Base-by-base conservation (phyloP, 2,888 invertebrate species). In the Dicycla oo region DNA sequence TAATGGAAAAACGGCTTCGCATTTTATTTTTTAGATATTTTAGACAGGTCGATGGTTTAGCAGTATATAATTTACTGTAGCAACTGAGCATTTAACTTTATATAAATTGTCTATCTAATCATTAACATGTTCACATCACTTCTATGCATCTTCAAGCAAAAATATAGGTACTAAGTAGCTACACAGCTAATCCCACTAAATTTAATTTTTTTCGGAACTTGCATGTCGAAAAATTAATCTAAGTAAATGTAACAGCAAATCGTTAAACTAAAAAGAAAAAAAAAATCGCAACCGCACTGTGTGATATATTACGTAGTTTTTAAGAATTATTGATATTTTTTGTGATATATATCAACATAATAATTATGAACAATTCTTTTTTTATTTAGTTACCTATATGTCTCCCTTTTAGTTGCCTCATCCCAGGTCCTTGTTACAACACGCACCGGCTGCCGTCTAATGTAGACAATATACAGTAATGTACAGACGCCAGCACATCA, bases 311-410 rank as follows among this genome's bases (percentile, higher is more conserved):
- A 62, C 18, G 23, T 82, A 80, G 67, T 64, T 69, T 53, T 51
- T 80, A 82, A 80, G 82, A 72, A 43, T 69, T 43, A 54, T 69
- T 81, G 69, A n/a, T 68, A 70, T 69, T 73, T 60, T 73, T 81
- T 81, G 75, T 81, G 65, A 78, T 78, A 69, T 68, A 70, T 64
- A 75, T 54, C 38, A 23, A 34, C 57, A 63, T 66, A 73, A 72
- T 58, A 56, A 69, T 74, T 78, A 62, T 62, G 30, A 30, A 34
- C 3, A 34, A 34, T 15, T 34, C 43, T 3, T 11, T 43, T 49
- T 4, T 65, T 47, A 34, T 47, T 53, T 18, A n/a, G 2, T 18
- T 23, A 30, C 2, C 0, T 34, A 47, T 45, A n/a, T 45, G 6
- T 11, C 0, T 69, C 34, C 30, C 8, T 49, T 57, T n/a, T 45